These are phyloP conservation scores for Dryomyza anilis DNA, from an alignment of 2,888 invertebrate genomes.

Conservation along the genomic window DNA sequence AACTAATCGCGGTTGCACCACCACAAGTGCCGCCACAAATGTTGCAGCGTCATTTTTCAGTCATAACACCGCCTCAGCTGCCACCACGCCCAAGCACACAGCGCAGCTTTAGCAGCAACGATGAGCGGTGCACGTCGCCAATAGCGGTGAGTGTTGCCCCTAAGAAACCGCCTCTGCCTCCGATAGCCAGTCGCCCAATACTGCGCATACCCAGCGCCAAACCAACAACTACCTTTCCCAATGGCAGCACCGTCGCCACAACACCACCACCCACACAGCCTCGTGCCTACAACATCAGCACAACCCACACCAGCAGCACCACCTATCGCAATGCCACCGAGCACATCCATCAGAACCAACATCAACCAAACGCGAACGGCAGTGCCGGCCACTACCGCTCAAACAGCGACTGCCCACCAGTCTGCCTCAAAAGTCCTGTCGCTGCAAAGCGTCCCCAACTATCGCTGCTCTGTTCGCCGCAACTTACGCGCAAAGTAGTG, in stretches of 20 bases:
- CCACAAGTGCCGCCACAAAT: conserved; percentile 18
- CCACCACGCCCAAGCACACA: conserved; percentile 54
- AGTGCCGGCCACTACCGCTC: conserved; percentile 50
- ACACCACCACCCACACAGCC: conserved; percentile 56
- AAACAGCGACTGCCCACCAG: conserved; percentile 45
- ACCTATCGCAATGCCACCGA: conserved; percentile 38
- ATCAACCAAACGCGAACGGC: background rate
- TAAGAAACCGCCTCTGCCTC: conserved; percentile 76
- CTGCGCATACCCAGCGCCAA: conserved; percentile 18
- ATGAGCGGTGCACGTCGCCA: conserved; percentile 36
- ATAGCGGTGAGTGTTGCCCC: conserved; percentile 65
- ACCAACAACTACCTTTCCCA: conserved; percentile 44
- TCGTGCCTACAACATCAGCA: conserved; percentile 40
- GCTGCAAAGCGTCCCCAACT: conserved; percentile 42
- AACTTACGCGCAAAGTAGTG: conserved; percentile 62
- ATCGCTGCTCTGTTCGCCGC: conserved; percentile 65
- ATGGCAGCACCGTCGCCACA: conserved; percentile 47
- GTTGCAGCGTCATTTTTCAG: background rate
- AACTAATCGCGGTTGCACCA: conserved; percentile 32
- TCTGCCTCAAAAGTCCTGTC: conserved; percentile 41
- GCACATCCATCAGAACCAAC: background rate
- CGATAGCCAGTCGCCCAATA: conserved; percentile 64
- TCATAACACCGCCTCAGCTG: conserved; percentile 48
- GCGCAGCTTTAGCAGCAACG: too few relatives aligned
- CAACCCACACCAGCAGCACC: conserved; percentile 40